phyloP scores from a whole-genome alignment of 1,140 invertebrate species.

The Anadara kagoshimensis region DNA sequence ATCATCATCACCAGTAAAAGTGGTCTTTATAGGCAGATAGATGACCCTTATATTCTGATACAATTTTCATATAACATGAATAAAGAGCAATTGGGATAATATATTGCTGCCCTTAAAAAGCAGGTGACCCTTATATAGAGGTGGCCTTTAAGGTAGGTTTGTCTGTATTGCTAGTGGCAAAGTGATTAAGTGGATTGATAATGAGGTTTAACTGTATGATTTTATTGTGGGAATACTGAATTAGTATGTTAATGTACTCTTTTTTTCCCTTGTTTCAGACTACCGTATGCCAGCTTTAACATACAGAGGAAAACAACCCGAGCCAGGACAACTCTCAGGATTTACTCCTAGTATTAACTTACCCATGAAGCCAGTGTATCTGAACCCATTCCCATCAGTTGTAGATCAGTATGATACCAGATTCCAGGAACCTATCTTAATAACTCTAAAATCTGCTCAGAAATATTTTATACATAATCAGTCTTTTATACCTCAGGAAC shows the following conservation, averaged over 20 bases:
- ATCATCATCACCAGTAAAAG: no score
- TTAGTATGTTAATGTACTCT: not conserved
- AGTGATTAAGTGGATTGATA: no score
- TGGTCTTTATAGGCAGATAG: no score
- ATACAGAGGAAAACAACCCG: slow-evolving; percentile 53
- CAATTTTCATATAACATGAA: no score
- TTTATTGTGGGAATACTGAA: no score
- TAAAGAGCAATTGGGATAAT: no score
- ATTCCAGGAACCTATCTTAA: slow-evolving; percentile 65
- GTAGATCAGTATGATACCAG: slow-evolving; percentile 55
- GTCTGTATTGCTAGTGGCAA: no score
- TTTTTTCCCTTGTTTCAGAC: slow-evolving; percentile 60
- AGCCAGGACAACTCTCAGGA: slow-evolving; percentile 59
- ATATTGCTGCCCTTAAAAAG: no score
- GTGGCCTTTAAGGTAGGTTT: no score
- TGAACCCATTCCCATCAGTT: slow-evolving; percentile 68
- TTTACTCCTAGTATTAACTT: slow-evolving; percentile 69
- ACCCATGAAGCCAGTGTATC: slow-evolving; percentile 68
- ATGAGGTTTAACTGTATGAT: no score
- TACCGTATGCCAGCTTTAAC: slow-evolving; percentile 55
- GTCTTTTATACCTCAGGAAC: slow-evolving; percentile 52
- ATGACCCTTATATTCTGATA: no score
- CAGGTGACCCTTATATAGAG: no score
- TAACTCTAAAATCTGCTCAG: slow-evolving; percentile 71
- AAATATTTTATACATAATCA: slow-evolving; percentile 70